These are phyloP conservation scores for Halictus rubicundus DNA, from an alignment of 1,140 invertebrate species.

Conservation along the genomic window DNA sequence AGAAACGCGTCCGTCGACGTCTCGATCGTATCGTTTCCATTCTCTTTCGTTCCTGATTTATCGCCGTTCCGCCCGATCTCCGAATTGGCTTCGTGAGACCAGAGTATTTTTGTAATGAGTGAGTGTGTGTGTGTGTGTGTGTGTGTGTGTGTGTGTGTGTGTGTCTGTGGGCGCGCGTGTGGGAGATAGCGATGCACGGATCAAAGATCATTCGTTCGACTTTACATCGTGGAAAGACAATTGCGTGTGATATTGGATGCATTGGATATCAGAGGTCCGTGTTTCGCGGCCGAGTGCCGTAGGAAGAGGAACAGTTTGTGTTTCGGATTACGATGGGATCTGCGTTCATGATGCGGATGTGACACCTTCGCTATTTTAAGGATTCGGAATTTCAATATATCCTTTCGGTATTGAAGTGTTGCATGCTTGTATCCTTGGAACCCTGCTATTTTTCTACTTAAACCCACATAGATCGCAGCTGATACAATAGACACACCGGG, in stretches of 20 bases:
- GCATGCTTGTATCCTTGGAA: not conserved
- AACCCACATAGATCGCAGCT: too few species aligned
- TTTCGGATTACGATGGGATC: not conserved
- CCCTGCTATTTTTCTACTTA: not conserved
- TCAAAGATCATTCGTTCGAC: conserved; percentile 14
- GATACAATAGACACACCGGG: too few species aligned
- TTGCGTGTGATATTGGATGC: conserved; percentile 1
- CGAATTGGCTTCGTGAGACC: conserved; percentile 4
- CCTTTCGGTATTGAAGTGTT: not conserved
- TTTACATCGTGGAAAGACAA: conserved; percentile 10
- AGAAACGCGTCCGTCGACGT: conserved; percentile 15
- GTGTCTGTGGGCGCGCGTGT: too few species aligned
- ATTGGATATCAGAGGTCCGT: not conserved
- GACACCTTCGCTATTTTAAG: not conserved
- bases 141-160: too few species aligned
- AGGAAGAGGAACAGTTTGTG: not conserved
- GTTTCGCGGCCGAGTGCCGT: not conserved
- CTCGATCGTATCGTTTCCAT: conserved; percentile 40
- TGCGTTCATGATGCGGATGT: not conserved
- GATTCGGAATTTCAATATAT: conserved; percentile 4
- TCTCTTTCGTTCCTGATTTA: conserved; percentile 16
- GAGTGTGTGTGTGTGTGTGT: too few species aligned
- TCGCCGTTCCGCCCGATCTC: not conserved
- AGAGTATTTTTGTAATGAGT: conserved; percentile 16
- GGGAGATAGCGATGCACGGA: not conserved